A percentile compares a stretch with the other conserved stretches of the same genome.
Evolutionary conservation across 2,797 vertebrate species (phyloP).

Genomic region (Poecilia picta): DNA sequence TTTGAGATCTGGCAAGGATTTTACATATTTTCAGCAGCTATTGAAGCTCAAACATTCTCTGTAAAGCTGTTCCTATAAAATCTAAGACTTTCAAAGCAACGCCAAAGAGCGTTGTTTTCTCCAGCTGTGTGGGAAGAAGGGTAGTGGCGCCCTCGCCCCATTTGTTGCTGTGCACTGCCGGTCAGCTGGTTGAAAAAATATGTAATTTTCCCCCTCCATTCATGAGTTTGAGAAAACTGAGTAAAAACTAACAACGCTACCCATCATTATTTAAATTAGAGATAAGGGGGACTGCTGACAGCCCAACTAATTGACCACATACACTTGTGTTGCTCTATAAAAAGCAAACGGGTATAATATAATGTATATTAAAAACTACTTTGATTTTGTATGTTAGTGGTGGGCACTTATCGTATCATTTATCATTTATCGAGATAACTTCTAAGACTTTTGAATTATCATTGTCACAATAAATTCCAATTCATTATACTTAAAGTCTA

Average conservation of each 20-base stretch:
- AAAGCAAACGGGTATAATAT: neutral
- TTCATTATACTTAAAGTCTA: too few relatives aligned
- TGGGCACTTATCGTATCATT: too few relatives aligned
- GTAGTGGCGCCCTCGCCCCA: neutral
- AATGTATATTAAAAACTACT: neutral
- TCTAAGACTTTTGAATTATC: too few relatives aligned
- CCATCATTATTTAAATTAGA: neutral
- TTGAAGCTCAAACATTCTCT: neutral
- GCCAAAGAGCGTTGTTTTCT: neutral
- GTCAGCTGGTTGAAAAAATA: neutral
- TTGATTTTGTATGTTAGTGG: too few relatives aligned
- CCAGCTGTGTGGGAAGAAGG: neutral
- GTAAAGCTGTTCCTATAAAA: neutral
- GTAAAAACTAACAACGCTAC: neutral
- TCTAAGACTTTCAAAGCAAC: neutral
- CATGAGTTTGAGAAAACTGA: neutral
- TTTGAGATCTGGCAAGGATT: neutral
- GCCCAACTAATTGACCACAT: neutral
- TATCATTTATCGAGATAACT: too few relatives aligned
- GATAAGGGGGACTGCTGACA: neutral
- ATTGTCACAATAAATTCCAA: too few relatives aligned
- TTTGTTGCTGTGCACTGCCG: neutral
- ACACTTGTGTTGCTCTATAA: neutral
- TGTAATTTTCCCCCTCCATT: neutral
- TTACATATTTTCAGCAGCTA: neutral